Base-by-base conservation (phyloP, 2,888 invertebrate species). In the Coenonympha arcania region DNA sequence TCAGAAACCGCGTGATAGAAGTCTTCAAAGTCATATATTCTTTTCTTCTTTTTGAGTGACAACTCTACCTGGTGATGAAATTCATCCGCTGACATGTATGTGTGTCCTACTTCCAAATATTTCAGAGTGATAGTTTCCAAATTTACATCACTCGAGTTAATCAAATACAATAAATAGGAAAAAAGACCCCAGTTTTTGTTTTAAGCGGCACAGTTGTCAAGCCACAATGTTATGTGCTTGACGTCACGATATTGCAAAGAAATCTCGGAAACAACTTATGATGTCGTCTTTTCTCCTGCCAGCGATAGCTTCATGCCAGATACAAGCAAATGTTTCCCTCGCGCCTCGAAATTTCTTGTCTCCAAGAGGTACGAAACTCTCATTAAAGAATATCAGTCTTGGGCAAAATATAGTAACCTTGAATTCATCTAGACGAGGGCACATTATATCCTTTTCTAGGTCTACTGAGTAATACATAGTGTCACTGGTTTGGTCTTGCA, bases 41-140 rank as follows among this genome's bases (percentile, higher is more conserved):
- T 51, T 6, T 57, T 59, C 36, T 56, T 60, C 36, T 43, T 60
- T 52, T 63, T 61, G 15, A 68, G 47, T 26, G 63, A 59, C 15
- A 40, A 43, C 49, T 68, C 64, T n/a, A 69, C 62, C 52, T 58
- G 57, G 48, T 68, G 66, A 50, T 70, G 66, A 50, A 69, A 68
- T 42, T 61, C 59, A 52, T 68, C 69, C 13, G 66, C 63, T 43
- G 64, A 60, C 63, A 67, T 69, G 36, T 62, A 66, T 31, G 65
- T 66, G 33, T 68, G 68, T 24, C 66, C 64, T 15, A 48, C 47
- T 49, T 57, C 50, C 5, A 57, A 48, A 19, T 54, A 55, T 6
- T 46, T 42, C 34, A 57, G 49, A 36, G 40, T 46, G 26, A 54
- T 54, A n/a, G 18, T 28, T 49, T 52, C 54, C 51, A 47, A 54